phyloP scores from a whole-genome alignment of 2,888 invertebrate genomes.

The Plebejus argus region DNA sequence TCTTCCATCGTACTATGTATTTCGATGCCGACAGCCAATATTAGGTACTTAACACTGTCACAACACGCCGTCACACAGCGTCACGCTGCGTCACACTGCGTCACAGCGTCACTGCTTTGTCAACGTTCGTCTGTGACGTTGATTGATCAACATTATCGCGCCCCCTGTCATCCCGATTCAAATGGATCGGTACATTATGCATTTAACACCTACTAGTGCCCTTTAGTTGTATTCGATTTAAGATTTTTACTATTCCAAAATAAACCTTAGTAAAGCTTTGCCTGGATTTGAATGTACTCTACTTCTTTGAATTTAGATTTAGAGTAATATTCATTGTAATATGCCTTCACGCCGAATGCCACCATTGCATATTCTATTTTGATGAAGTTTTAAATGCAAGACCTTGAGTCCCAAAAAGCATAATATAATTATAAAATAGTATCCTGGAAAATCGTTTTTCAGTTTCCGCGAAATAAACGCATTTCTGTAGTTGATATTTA shows the following conservation, averaged over 20 bases:
- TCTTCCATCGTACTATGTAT: neutral
- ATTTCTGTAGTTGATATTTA: neutral
- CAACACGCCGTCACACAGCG: constrained; percentile 3
- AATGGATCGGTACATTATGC: constrained; percentile 31
- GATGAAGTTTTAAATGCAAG: too few species aligned
- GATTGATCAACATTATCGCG: constrained; percentile 35
- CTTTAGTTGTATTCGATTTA: neutral
- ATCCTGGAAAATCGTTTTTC: too few species aligned
- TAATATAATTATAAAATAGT: too few species aligned
- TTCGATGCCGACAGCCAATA: neutral
- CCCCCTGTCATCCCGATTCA: constrained; percentile 30
- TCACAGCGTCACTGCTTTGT: constrained; percentile 33
- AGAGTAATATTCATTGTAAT: too few species aligned
- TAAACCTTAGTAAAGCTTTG: neutral
- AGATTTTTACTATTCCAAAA: neutral
- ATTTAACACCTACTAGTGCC: neutral
- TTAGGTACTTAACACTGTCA: constrained; percentile 12
- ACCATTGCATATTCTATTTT: too few species aligned
- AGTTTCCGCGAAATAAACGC: too few species aligned
- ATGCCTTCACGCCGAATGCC: too few species aligned
- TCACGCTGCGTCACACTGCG: constrained; percentile 21
- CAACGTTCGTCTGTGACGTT: constrained; percentile 32
- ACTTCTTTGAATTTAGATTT: too few species aligned
- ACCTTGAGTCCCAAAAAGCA: too few species aligned
- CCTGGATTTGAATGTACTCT: too few species aligned